Base-by-base conservation (phyloP, 2,888 invertebrate species). In the Nematopogon swammerdamellus region DNA sequence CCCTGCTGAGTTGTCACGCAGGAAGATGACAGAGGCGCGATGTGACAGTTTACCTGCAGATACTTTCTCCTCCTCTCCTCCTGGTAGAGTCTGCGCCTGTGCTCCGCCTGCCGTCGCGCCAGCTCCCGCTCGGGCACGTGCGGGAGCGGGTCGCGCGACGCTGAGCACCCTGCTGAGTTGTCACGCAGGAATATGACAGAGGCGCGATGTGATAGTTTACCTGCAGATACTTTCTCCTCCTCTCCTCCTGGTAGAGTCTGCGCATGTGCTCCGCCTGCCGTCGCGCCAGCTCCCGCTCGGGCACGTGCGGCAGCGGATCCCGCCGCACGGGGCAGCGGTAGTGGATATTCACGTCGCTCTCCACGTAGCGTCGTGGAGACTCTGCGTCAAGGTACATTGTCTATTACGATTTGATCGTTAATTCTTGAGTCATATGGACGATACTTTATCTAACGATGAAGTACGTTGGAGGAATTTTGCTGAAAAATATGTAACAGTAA, bases 281-380 rank as follows among this genome's bases (percentile, higher is more conserved):
- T 57, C 88, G 80, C 50, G 91, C 89, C 64, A 95, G 81, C 70
- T 96, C 95, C 65, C 95, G 89, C 69, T 96, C 95, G 59, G 93
- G 92, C 57, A 91, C 82, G 58, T 86, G 83, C 58, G 91, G 92
- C 76, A 95, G 89, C 57, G 92, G 89, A 68, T 93, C 92, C 66
- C 91, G 88, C 55, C 94, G 85, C 58, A 95, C 88, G 52, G 95
- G 95, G 56, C 89, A 91, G 67, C 91, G 85, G 82, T 94, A 95
- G 79, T 95, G 95, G 70, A 95, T 93, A 70, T 94, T 95, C 64
- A 95, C 95, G 73, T 95, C 93, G 69, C 92, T 89, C 79, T 93
- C 93, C 68, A 92, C 88, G 82, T 93, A 95, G 60, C 90, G 89
- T 66, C 91, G 86, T 48, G 92, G 91, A 61, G 92, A 91, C 81